Evolutionary conservation across 2,113 vertebrate genomes (phyloP).

Genomic region (Rhineura floridana): DNA sequence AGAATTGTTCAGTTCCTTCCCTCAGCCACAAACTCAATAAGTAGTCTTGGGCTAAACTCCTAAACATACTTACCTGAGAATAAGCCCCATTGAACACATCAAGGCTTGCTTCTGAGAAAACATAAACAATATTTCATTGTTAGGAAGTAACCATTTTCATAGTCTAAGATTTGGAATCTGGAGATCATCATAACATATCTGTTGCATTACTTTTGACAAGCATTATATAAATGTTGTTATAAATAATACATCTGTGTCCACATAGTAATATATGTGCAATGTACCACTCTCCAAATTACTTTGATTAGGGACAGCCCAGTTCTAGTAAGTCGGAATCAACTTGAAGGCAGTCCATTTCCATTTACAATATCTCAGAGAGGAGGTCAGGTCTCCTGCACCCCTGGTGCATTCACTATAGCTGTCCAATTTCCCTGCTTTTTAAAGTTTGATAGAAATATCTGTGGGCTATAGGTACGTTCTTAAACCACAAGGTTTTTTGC

Average conservation of each 20-base stretch:
- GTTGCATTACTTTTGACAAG: neutral
- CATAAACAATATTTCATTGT: neutral
- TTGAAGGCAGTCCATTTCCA: no score
- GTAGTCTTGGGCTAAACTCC: neutral
- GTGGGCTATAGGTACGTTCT: no score
- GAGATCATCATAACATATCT: neutral
- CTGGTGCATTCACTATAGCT: no score
- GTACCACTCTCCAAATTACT: neutral
- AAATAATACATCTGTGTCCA: neutral
- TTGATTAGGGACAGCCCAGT: neutral
- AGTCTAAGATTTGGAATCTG: neutral
- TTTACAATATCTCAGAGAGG: no score
- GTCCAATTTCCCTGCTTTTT: no score
- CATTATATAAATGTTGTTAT: neutral
- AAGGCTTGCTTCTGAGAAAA: neutral
- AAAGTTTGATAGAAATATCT: no score
- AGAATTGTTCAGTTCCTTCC: neutral
- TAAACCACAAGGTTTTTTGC: no score
- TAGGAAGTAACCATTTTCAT: neutral
- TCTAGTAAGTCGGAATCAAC: no score
- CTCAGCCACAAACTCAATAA: neutral
- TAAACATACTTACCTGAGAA: no score
- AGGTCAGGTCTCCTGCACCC: no score
- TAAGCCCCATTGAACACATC: no score
- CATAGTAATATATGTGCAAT: neutral